Conservation (phyloP, 2,888 invertebrate species). For the Acleris laterana region DNA sequence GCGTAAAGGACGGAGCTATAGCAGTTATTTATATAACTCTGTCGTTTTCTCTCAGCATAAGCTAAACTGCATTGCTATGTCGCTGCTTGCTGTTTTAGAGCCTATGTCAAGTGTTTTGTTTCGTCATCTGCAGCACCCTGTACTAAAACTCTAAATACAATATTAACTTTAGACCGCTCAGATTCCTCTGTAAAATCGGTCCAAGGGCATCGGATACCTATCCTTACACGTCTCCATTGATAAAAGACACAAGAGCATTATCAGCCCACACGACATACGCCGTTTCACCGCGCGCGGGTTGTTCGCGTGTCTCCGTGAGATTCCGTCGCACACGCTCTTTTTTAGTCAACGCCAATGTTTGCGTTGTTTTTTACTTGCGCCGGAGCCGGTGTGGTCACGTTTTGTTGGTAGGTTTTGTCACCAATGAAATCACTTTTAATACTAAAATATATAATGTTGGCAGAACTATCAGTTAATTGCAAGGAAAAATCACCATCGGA, state of each 20-base stretch:
- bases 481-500: too few relatives aligned
- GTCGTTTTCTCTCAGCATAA: too few relatives aligned
- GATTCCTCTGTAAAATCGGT: not conserved
- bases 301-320: conserved; percentile 32
- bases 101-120: too few relatives aligned
- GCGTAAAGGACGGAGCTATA: too few relatives aligned
- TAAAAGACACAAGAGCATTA: not conserved
- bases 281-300: not conserved
- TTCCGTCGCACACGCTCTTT: conserved; percentile 25
- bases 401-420: conserved; percentile 4
- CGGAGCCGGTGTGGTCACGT: conserved; percentile 9
- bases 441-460: too few relatives aligned
- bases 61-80: too few relatives aligned
- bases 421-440: too few relatives aligned
- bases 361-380: conserved; percentile 24
- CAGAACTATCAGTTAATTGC: too few relatives aligned
- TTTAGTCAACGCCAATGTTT: conserved; percentile 6
- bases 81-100: too few relatives aligned
- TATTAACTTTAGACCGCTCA: not conserved
- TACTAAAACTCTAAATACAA: not conserved
- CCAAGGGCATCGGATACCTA: not conserved
- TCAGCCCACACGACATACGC: not conserved
- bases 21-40: too few relatives aligned
- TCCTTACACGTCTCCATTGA: not conserved
- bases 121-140: too few relatives aligned